Percentiles rank a stretch among this genome's conserved stretches.
Evolutionary conservation across 2,888 invertebrate genomes (phyloP).

Genomic region (Drosophila tripunctata): DNA sequence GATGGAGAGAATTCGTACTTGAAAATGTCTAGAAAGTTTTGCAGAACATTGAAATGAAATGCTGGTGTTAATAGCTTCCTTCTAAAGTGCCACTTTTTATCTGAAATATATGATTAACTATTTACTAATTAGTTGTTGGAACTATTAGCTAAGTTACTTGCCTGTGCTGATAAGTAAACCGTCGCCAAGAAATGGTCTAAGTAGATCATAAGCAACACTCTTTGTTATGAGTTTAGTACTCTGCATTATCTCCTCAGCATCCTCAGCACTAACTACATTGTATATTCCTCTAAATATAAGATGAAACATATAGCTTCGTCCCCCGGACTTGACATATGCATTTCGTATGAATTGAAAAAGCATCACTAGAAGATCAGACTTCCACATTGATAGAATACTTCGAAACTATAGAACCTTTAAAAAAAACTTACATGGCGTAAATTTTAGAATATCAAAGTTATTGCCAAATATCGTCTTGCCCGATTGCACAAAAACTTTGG

Average conservation of each 20-base stretch:
- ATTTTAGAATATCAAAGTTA: conserved; percentile 73
- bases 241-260: conserved; percentile 85
- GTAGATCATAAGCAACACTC: conserved; percentile 84
- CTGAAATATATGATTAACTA: conserved; percentile 49
- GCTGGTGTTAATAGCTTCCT: conserved; percentile 88
- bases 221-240: conserved; percentile 85
- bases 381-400: not conserved
- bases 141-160: too few relatives aligned
- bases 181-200: conserved; percentile 85
- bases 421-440: conserved; percentile 66
- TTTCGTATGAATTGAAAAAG: conserved; percentile 62
- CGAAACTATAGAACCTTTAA: fast-evolving
- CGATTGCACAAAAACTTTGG: conserved; percentile 61
- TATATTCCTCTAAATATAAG: conserved; percentile 69
- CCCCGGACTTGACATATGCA: conserved; percentile 44
- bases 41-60: conserved; percentile 87
- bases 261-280: conserved; percentile 84
- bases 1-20: conserved; percentile 74
- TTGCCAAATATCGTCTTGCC: conserved; percentile 79
- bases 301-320: conserved; percentile 80
- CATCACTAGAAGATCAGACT: conserved; percentile 51
- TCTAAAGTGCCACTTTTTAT: conserved; percentile 86
- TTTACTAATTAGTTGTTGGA: too few relatives aligned
- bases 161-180: conserved; percentile 85
- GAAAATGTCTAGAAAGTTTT: conserved; percentile 83